These are phyloP conservation scores for Eristalinus aeneus DNA, from an alignment of 2,888 invertebrate genomes.

Conservation along the genomic window DNA sequence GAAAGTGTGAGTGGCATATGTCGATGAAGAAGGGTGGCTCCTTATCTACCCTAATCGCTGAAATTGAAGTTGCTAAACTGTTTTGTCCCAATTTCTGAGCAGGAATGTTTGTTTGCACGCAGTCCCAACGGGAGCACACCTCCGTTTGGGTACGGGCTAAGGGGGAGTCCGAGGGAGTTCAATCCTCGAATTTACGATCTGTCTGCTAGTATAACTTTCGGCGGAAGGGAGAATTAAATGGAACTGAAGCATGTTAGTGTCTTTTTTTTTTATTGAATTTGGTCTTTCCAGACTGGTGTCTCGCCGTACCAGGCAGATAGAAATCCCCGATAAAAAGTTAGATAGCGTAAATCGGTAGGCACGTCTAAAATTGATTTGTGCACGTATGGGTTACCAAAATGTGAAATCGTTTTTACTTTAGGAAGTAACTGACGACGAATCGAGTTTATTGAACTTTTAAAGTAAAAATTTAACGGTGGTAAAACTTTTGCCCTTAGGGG, in stretches of 20 bases:
- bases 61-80: background rate
- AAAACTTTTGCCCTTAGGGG: no score
- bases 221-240: slow-evolving; percentile 9
- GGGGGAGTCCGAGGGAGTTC: background rate
- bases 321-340: background rate
- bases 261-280: background rate
- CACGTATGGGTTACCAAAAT: background rate
- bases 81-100: slow-evolving; percentile 53
- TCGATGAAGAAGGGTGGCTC: slow-evolving; percentile 9
- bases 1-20: slow-evolving; percentile 18
- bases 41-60: slow-evolving; percentile 23
- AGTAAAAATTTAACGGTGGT: no score
- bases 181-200: background rate
- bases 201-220: slow-evolving; percentile 12
- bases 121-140: slow-evolving; percentile 44
- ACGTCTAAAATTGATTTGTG: background rate
- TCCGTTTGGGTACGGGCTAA: background rate
- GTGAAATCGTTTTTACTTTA: no score
- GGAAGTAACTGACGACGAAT: no score
- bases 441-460: no score
- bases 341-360: background rate
- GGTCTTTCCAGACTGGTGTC: background rate
- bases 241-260: slow-evolving; percentile 9
- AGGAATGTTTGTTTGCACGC: slow-evolving; percentile 11
- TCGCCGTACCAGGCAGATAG: slow-evolving; percentile 22